phyloP scores from a whole-genome alignment of 2,113 vertebrate species.

The Lontra canadensis region DNA sequence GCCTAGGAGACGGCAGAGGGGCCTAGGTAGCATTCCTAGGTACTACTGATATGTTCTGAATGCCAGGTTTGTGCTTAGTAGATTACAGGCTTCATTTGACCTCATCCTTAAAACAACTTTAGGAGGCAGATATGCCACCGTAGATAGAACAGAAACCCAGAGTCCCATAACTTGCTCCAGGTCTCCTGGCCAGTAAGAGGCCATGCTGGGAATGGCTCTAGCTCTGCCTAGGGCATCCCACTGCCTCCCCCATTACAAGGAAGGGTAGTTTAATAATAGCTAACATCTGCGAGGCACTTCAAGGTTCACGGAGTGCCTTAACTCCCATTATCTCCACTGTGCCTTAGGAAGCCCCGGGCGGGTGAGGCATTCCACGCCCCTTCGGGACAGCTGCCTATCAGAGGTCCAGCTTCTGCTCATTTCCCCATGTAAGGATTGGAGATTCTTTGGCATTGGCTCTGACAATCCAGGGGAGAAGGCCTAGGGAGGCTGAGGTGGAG shows the following conservation, averaged over 20 bases:
- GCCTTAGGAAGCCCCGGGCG: neutral
- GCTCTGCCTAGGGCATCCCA: neutral
- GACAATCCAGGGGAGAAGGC: constrained; percentile 46
- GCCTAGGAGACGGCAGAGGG: neutral
- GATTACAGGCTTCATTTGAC: neutral
- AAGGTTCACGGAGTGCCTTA: constrained; percentile 39
- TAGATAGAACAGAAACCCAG: neutral
- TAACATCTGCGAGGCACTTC: constrained; percentile 47
- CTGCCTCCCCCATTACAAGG: constrained; percentile 28
- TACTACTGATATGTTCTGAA: neutral
- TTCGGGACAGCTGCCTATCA: constrained; percentile 23
- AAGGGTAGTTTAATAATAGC: constrained; percentile 51
- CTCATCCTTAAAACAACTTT: neutral
- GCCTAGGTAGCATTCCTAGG: neutral
- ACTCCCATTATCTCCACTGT: neutral
- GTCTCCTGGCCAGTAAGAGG: neutral
- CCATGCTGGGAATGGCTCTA: neutral
- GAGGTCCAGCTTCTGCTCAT: constrained; percentile 13
- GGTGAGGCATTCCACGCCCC: neutral
- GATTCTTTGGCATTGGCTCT: constrained; percentile 47
- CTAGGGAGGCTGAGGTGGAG: constrained; percentile 45
- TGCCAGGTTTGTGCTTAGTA: neutral
- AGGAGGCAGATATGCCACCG: neutral
- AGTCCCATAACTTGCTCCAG: neutral
- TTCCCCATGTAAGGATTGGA: neutral